phyloP scores from a whole-genome alignment of 1,140 invertebrate species.

The Drosophila novamexicana region DNA sequence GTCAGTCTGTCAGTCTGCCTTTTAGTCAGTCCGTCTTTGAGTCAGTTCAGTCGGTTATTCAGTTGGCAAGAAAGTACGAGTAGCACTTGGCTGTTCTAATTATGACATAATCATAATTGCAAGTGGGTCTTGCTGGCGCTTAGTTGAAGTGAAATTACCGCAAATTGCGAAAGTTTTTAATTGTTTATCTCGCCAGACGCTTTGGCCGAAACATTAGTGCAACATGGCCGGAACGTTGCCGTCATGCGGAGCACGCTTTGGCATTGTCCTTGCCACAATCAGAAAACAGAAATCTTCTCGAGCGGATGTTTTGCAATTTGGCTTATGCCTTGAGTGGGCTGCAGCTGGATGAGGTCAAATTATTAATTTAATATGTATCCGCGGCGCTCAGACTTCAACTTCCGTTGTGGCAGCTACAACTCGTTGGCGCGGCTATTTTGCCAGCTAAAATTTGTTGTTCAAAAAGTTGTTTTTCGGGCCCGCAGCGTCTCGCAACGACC shows the following conservation, averaged over 20 bases:
- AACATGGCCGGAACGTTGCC: conserved; percentile 53
- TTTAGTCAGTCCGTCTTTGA: conserved; percentile 2
- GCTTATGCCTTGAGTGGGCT: conserved; percentile 36
- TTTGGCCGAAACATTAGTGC: conserved; percentile 69
- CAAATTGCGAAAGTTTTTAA: conserved; percentile 82
- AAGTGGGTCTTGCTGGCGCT: conserved; percentile 24
- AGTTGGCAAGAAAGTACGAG: conserved; percentile 2
- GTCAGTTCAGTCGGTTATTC: background rate
- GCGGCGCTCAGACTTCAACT: conserved; percentile 62
- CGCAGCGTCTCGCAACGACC: conserved; percentile 10
- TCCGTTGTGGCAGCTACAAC: conserved; percentile 55
- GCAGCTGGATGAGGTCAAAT: conserved; percentile 72
- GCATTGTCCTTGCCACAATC: conserved; percentile 74
- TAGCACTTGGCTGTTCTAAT: conserved; percentile 15
- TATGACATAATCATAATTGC: conserved; percentile 42
- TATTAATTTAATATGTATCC: conserved; percentile 83
- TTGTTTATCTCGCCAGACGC: conserved; percentile 71
- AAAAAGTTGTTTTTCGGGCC: conserved; percentile 51
- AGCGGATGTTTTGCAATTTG: conserved; percentile 66
- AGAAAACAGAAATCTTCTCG: conserved; percentile 70
- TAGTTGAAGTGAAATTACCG: conserved; percentile 72
- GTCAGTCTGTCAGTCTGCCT: conserved; percentile 5
- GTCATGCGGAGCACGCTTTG: conserved; percentile 2
- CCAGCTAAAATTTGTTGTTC: conserved; percentile 40
- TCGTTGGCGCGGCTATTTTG: conserved; percentile 36